Percentiles rank a stretch among this genome's conserved stretches.
phyloP scores from a whole-genome alignment of 2,888 invertebrate genomes.

The Drosophila pseudotalamancana region DNA sequence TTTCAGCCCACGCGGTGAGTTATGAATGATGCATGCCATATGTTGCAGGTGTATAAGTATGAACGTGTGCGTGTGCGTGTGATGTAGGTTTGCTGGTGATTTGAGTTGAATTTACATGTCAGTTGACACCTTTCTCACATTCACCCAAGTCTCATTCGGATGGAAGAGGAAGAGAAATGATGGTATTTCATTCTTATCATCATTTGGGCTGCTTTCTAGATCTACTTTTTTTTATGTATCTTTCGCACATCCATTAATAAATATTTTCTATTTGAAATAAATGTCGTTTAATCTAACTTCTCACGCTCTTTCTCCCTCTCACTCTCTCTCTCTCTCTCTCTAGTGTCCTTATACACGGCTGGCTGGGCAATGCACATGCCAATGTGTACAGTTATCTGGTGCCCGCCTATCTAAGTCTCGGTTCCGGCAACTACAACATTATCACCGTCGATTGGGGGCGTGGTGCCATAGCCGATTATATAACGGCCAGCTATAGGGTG shows the following conservation, averaged over 20 bases:
- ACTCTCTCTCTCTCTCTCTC: not conserved
- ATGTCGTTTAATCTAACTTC: not conserved
- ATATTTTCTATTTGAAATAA: not conserved
- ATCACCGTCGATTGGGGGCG: conserved; percentile 83
- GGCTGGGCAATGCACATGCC: conserved; percentile 80
- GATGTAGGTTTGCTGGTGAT: not conserved
- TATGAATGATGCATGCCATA: conserved; percentile 18
- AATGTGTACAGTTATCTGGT: conserved; percentile 71
- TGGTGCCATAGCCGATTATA: conserved; percentile 81
- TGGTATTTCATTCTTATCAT: too few species aligned
- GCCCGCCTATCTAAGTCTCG: conserved; percentile 73
- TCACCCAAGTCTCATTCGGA: not conserved
- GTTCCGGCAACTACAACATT: conserved; percentile 70
- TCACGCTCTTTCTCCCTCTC: not conserved
- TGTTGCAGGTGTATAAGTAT: too few species aligned
- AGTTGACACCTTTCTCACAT: not conserved
- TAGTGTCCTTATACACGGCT: conserved; percentile 82
- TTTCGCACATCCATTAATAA: too few species aligned
- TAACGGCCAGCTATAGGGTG: conserved; percentile 81
- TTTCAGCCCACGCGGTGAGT: conserved; percentile 83
- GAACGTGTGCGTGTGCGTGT: not conserved
- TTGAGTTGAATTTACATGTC: not conserved
- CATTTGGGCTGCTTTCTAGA: too few species aligned
- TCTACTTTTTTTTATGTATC: too few species aligned
- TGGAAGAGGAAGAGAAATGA: too few species aligned